Base-by-base conservation (phyloP, 92 coral and sea anemone genomes). In the Epizoanthus stellaris region DNA sequence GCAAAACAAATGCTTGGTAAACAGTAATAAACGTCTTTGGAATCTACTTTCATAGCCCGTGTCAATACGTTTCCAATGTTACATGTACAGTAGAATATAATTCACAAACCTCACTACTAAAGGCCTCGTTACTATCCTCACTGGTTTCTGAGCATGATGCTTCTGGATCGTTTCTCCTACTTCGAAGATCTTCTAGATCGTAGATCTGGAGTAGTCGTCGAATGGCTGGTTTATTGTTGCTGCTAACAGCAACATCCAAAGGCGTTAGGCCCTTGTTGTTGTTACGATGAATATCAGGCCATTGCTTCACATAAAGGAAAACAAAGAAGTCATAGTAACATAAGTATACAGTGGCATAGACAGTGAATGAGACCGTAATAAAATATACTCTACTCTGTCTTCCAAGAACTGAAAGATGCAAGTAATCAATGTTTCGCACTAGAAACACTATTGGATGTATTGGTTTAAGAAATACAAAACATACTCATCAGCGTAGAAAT, bases 211-310 rank as follows among this genome's bases (percentile, higher is more conserved):
- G 76, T n/a, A 70, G 76, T 70, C 76, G 39, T 70, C 25, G 43
- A 43, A 70, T 70, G 56, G 23, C 34, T 17, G 34, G 30, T 1
- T 19, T 73, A 52, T 73, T 73, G 20, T 73, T 73, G 61, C 16
- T 19, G 14, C 40, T 19, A n/a, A 39, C 53, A 73, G 79, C 79
- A 20, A 73, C 61, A 45, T 30, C 43, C 39, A 73, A 52, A 1
- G 79, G 79, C 16, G 79, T 7, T 2, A n/a, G 79, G 16, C 79
- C 79, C 43, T 47, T 6, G 19, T 20, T 52, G 63, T n/a, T 73
- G 42, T n/a, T 47, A 6, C 62, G 63, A 73, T 52, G 79, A 73
- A 73, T 45, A 73, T 73, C 42, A 3, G 79, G 79, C 79, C 39
- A 73, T 47, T 73, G 42, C 79, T 73, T 73, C 1, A n/a, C 11